Conservation (phyloP, 2,888 invertebrate genomes). For the Rhimphoctona megacephalus region DNA sequence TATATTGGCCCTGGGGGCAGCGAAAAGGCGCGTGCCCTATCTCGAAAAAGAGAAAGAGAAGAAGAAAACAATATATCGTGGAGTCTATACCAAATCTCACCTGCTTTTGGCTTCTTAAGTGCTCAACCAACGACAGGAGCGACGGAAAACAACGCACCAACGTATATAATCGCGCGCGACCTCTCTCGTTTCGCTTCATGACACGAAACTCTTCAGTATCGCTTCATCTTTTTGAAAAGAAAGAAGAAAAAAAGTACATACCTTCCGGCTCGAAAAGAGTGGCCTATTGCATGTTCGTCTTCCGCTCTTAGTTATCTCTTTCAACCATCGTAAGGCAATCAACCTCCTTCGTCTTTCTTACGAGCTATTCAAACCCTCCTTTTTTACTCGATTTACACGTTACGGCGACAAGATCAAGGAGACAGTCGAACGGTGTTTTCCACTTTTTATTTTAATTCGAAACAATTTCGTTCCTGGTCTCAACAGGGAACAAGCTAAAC, state of each 20-base stretch:
- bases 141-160: slow-evolving; percentile 50
- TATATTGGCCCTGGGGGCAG: slow-evolving; percentile 61
- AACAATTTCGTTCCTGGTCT: slow-evolving; percentile 7
- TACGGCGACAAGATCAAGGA: slow-evolving; percentile 8
- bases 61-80: slow-evolving; percentile 13
- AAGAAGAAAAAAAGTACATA: slow-evolving; percentile 33
- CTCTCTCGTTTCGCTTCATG: slow-evolving; percentile 48
- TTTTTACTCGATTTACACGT: slow-evolving; percentile 11
- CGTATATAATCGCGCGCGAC: slow-evolving; percentile 28
- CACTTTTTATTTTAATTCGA: slow-evolving; percentile 31
- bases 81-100: slow-evolving; percentile 68
- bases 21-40: slow-evolving; percentile 63
- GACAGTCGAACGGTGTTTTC: slow-evolving; percentile 15
- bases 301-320: slow-evolving; percentile 51
- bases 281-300: slow-evolving; percentile 49
- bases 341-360: slow-evolving; percentile 24
- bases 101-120: slow-evolving; percentile 60
- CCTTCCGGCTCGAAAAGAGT: slow-evolving; percentile 61
- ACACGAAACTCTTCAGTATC: slow-evolving; percentile 44
- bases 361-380: not conserved
- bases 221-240: slow-evolving; percentile 47
- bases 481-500: not conserved
- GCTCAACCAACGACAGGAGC: slow-evolving; percentile 34
- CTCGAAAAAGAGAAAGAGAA: slow-evolving; percentile 5
- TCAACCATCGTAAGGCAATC: slow-evolving; percentile 39